These are phyloP conservation scores for Mastacembelus armatus DNA, from an alignment of 2,797 vertebrate genomes.

Conservation along the genomic window DNA sequence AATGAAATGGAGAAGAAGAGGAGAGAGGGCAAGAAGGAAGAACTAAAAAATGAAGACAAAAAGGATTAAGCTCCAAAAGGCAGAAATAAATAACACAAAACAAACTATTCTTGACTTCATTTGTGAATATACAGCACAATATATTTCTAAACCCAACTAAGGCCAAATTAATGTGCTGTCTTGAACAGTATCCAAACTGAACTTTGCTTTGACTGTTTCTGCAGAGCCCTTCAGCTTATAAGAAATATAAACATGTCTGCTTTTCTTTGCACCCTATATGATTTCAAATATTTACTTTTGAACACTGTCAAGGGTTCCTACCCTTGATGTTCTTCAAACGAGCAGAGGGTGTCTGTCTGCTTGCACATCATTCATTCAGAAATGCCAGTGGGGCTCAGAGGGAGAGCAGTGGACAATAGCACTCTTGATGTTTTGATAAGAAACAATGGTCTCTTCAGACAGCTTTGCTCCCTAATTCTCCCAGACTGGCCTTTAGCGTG, in stretches of 20 bases:
- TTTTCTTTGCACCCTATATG: background rate
- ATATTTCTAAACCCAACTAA: background rate
- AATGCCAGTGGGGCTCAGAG: slow-evolving; percentile 80
- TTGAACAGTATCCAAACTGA: too few relatives aligned
- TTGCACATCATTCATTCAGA: slow-evolving; percentile 72
- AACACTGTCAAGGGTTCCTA: slow-evolving; percentile 9
- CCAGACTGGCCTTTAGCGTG: slow-evolving; percentile 79
- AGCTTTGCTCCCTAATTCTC: slow-evolving; percentile 74
- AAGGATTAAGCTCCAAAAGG: background rate
- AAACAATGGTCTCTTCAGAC: slow-evolving; percentile 83
- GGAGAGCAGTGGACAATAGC: slow-evolving; percentile 78
- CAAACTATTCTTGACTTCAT: background rate
- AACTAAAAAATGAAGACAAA: background rate
- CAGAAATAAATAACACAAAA: background rate
- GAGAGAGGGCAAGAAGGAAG: background rate
- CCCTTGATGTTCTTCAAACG: slow-evolving; percentile 31
- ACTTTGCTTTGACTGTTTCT: background rate
- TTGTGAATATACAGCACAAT: background rate
- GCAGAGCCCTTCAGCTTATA: background rate
- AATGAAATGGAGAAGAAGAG: background rate
- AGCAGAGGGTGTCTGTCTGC: slow-evolving; percentile 46
- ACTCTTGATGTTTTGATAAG: slow-evolving; percentile 82
- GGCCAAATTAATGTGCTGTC: background rate
- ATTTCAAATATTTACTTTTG: slow-evolving; percentile 20
- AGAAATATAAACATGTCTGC: background rate